Percentiles rank a stretch among this genome's conserved stretches.
phyloP scores from a whole-genome alignment of 2,113 vertebrate genomes.

The Rhipidura dahli region DNA sequence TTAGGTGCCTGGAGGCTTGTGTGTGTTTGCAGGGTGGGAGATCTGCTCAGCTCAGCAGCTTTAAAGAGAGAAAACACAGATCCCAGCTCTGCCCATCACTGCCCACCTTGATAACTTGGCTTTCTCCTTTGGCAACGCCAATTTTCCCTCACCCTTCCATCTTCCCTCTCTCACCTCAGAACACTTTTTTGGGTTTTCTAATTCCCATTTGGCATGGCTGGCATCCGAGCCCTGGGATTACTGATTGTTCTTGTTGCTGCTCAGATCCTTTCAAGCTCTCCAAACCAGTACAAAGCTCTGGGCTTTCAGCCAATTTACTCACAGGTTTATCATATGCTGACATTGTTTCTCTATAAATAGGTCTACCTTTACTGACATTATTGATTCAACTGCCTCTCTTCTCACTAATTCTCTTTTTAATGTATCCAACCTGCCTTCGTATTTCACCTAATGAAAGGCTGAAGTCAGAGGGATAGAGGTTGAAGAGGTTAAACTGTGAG shows the following conservation, averaged over 20 bases:
- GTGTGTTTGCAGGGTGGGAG: not conserved
- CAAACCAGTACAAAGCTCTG: conserved; percentile 40
- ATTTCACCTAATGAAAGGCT: conserved; percentile 37
- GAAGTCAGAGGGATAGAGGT: conserved; percentile 24
- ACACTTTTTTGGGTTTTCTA: not conserved
- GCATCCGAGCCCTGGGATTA: not conserved
- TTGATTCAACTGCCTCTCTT: conserved; percentile 53
- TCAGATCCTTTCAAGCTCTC: not conserved
- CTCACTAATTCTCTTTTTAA: conserved; percentile 50
- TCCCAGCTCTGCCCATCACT: not conserved
- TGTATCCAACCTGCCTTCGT: not conserved
- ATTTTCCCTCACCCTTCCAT: not conserved
- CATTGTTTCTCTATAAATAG: conserved; percentile 66
- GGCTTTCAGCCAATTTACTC: conserved; percentile 58
- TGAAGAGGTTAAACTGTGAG: conserved; percentile 8
- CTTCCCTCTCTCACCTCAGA: not conserved
- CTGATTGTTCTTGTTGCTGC: not conserved
- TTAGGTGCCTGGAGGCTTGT: not conserved
- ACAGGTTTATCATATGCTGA: conserved; percentile 62
- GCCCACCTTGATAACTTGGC: not conserved
- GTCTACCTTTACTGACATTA: conserved; percentile 58
- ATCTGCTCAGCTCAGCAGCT: not conserved
- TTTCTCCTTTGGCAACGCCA: not conserved
- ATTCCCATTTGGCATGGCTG: not conserved
- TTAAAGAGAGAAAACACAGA: not conserved